Conservation (phyloP, 2,797 vertebrate species). For the Lithobates sylvaticus region DNA sequence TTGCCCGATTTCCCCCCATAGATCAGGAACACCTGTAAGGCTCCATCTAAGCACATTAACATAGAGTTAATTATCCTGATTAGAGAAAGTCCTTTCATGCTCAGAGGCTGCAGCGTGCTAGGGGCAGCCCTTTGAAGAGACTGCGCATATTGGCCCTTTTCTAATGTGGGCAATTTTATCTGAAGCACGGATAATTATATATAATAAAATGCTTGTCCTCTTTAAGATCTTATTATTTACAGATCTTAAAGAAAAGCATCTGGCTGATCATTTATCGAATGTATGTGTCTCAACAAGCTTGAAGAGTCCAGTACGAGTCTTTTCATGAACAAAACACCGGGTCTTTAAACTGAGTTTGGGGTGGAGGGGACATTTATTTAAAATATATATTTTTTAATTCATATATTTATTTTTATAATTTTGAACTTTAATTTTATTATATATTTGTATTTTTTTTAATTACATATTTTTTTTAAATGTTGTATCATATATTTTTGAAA, state of each 20-base stretch:
- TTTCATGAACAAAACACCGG: background rate
- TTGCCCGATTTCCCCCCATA: background rate
- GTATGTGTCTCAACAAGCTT: background rate
- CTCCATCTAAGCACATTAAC: constrained; percentile 66
- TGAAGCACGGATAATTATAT: constrained; percentile 60
- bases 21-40: constrained; percentile 64
- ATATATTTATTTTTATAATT: too few relatives aligned
- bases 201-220: constrained; percentile 50
- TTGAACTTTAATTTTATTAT: background rate
- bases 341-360: background rate
- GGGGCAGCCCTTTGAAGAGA: constrained; percentile 49
- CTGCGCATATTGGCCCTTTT: constrained; percentile 41
- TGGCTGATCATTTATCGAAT: background rate
- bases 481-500: too few relatives aligned
- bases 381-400: too few relatives aligned
- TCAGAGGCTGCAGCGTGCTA: constrained; percentile 24
- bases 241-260: constrained; percentile 27
- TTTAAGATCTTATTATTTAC: constrained; percentile 47
- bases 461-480: too few relatives aligned
- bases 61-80: constrained; percentile 61
- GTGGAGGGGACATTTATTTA: background rate
- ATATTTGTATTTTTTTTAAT: background rate
- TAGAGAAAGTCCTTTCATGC: constrained; percentile 64
- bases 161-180: constrained; percentile 65
- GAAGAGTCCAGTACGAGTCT: background rate